Conservation (phyloP, 2,797 vertebrate genomes). For the Masticophis lateralis region DNA sequence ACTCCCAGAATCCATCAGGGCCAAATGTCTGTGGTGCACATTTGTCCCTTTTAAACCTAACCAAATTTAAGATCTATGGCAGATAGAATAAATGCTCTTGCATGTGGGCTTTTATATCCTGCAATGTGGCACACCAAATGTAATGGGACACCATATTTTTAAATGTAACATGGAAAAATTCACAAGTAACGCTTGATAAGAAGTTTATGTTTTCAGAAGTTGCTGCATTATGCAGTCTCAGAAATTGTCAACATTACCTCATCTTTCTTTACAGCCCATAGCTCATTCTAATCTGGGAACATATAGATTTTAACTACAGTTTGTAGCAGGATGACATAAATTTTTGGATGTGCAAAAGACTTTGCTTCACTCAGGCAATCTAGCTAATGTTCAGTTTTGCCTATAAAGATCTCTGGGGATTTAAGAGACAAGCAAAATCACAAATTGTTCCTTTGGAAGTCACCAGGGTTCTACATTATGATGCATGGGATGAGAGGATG, state of each 20-base stretch:
- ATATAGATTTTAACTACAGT: conserved; percentile 26
- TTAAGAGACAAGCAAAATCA: conserved; percentile 26
- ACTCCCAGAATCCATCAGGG: background rate
- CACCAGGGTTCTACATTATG: conserved; percentile 13
- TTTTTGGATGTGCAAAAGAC: conserved; percentile 37
- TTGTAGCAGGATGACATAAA: conserved; percentile 37
- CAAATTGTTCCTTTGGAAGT: conserved; percentile 38
- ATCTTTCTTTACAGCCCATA: background rate
- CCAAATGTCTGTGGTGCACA: background rate
- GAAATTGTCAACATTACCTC: conserved; percentile 32
- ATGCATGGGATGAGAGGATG: conserved; percentile 24
- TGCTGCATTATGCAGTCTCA: background rate
- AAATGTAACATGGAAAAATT: background rate
- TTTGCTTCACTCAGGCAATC: conserved; percentile 40
- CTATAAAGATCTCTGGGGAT: conserved; percentile 33
- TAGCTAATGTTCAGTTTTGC: conserved; percentile 49
- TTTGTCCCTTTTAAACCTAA: background rate
- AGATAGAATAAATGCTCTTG: background rate
- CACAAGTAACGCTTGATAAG: background rate
- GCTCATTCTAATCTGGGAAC: conserved; percentile 40
- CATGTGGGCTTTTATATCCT: background rate
- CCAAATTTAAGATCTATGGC: background rate
- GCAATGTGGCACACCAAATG: background rate
- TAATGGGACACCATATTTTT: background rate
- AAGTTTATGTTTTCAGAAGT: background rate